Percentiles rank a stretch among this genome's conserved stretches.
These are phyloP conservation scores for Callipepla californica DNA, from an alignment of 2,113 vertebrate genomes.

Conservation along the genomic window DNA sequence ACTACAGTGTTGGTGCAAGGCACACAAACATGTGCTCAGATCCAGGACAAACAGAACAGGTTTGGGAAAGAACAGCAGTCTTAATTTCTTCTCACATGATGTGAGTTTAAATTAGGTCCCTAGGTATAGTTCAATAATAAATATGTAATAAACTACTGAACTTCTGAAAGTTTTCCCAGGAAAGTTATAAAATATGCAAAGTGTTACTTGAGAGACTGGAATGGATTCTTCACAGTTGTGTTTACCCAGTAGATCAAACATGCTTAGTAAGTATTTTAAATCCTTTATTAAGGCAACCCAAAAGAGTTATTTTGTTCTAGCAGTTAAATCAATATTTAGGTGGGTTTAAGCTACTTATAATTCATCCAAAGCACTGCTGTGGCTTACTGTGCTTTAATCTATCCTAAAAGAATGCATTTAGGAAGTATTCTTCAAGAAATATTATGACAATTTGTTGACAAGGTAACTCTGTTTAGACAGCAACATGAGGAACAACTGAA, in stretches of 20 bases:
- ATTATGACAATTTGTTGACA: constrained; percentile 14
- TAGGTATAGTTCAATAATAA: constrained; percentile 18
- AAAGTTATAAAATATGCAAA: constrained; percentile 33
- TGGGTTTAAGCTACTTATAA: neutral
- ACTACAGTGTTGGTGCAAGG: neutral
- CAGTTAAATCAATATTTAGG: neutral
- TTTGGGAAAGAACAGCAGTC: neutral
- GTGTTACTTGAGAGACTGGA: constrained; percentile 10
- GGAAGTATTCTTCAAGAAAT: constrained; percentile 19
- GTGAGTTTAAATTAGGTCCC: neutral
- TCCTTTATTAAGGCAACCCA: neutral
- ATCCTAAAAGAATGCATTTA: neutral
- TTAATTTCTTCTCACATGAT: neutral
- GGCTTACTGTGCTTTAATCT: neutral
- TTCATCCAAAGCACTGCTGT: neutral
- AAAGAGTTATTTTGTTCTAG: neutral
- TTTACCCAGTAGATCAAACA: neutral
- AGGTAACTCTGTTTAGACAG: neutral
- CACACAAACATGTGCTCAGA: neutral
- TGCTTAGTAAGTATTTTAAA: neutral
- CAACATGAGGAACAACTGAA: neutral
- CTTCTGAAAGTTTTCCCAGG: constrained; percentile 22
- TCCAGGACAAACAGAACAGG: neutral
- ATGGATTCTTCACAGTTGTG: neutral
- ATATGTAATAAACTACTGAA: constrained; percentile 24